phyloP scores from a whole-genome alignment of 2,888 invertebrate genomes.

The Brachyopa scutellaris region DNA sequence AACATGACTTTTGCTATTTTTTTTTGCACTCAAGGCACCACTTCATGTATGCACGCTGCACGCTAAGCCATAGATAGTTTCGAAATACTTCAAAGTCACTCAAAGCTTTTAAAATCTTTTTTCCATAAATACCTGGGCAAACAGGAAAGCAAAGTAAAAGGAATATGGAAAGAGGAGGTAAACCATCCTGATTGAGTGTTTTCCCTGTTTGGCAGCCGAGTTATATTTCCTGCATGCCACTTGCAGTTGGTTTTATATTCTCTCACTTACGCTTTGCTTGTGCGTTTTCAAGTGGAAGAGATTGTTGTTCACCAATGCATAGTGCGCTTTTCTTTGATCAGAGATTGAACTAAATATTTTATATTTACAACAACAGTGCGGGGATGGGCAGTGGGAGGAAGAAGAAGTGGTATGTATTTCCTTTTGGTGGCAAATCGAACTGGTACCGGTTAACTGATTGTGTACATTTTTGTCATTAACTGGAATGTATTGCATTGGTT shows the following conservation, averaged over 20 bases:
- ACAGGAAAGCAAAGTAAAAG: conserved; percentile 25
- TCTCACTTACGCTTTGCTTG: conserved; percentile 23
- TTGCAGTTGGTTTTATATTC: neutral
- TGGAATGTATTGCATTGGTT: no score
- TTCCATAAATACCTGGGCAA: conserved; percentile 23
- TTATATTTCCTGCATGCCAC: conserved; percentile 61
- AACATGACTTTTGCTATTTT: conserved; percentile 56
- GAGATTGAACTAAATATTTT: conserved; percentile 18
- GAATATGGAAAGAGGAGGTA: neutral
- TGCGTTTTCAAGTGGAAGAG: conserved; percentile 62
- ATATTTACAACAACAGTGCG: no score
- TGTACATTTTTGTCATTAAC: no score
- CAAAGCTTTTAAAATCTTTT: conserved; percentile 32
- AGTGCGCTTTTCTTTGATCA: conserved; percentile 36
- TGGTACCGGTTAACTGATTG: no score
- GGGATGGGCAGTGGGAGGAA: no score
- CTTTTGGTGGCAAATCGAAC: no score
- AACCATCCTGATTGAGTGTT: conserved; percentile 50
- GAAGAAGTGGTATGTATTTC: no score
- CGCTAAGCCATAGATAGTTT: conserved; percentile 8
- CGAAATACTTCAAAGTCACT: conserved; percentile 14
- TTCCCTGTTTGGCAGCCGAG: conserved; percentile 55
- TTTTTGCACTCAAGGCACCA: neutral
- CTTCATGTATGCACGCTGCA: neutral
- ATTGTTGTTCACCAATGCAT: neutral